Percentiles rank a stretch among this genome's conserved stretches.
Evolutionary conservation across 1,140 invertebrate species (phyloP).

Genomic region (Aphidius gifuensis): DNA sequence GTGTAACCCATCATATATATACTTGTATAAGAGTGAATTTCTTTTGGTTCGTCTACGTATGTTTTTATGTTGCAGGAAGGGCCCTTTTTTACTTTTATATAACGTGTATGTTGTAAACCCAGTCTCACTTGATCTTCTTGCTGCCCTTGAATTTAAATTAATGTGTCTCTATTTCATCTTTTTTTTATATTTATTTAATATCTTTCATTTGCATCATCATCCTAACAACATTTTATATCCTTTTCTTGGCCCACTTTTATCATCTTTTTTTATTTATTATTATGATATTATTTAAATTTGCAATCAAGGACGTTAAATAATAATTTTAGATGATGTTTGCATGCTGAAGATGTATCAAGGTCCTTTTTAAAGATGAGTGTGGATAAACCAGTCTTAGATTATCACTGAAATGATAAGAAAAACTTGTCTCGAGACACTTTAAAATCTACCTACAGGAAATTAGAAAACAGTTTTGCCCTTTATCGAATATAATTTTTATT

Average conservation of each 20-base stretch:
- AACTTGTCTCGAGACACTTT: conserved; percentile 27
- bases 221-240: too few species aligned
- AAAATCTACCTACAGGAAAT: not conserved
- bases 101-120: conserved; percentile 17
- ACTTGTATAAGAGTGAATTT: conserved; percentile 1
- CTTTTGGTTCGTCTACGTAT: conserved; percentile 33
- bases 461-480: conserved; percentile 34
- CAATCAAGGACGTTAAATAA: too few species aligned
- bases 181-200: conserved; percentile 30
- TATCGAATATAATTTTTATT: conserved; percentile 9
- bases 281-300: too few species aligned
- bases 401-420: conserved; percentile 32
- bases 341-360: too few species aligned
- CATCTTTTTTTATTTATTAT: too few species aligned
- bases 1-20: conserved; percentile 7
- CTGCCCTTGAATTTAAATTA: conserved; percentile 41
- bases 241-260: too few species aligned
- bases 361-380: too few species aligned
- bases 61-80: conserved; percentile 32
- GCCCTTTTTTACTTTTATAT: conserved; percentile 34
- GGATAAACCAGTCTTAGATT: conserved; percentile 43
- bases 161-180: conserved; percentile 29
- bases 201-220: too few species aligned
- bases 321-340: too few species aligned
- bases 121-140: conserved; percentile 31